These are phyloP conservation scores for Oophaga pumilio DNA, from an alignment of 2,113 vertebrate genomes.

Conservation along the genomic window DNA sequence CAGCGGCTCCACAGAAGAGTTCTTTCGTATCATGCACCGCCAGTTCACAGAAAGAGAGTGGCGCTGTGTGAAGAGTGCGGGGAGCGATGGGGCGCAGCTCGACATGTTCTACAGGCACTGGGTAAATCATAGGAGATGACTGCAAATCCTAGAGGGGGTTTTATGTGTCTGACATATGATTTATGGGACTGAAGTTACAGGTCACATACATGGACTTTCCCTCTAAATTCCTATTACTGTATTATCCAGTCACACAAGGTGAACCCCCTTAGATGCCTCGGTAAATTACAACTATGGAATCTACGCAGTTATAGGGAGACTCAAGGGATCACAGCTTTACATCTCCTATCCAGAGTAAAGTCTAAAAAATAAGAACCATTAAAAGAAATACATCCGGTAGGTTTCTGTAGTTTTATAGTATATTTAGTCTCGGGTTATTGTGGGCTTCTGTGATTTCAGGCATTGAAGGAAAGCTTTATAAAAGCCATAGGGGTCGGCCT, in stretches of 20 bases:
- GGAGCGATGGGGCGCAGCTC: slow-evolving; percentile 84
- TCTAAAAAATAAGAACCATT: too few relatives aligned
- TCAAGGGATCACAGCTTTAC: too few relatives aligned
- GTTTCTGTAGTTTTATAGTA: slow-evolving; percentile 2
- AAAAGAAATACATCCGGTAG: slow-evolving; percentile 3
- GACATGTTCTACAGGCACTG: slow-evolving; percentile 93
- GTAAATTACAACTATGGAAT: too few relatives aligned
- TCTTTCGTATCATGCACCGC: slow-evolving; percentile 94
- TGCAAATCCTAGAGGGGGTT: neutral
- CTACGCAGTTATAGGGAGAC: too few relatives aligned
- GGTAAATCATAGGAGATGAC: slow-evolving; percentile 74
- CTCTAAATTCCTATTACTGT: too few relatives aligned
- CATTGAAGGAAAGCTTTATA: slow-evolving; percentile 96
- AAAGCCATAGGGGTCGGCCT: slow-evolving; percentile 93
- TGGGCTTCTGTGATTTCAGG: slow-evolving; percentile 69
- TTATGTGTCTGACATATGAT: neutral
- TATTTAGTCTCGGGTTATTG: neutral
- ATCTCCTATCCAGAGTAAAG: too few relatives aligned
- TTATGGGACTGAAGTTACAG: neutral
- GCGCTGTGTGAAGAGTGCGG: slow-evolving; percentile 80
- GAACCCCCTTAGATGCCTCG: too few relatives aligned
- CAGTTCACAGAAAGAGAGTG: slow-evolving; percentile 93
- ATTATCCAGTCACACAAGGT: too few relatives aligned
- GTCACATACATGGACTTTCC: too few relatives aligned
- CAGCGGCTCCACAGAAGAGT: slow-evolving; percentile 85